These are phyloP conservation scores for Genyomyrus donnyi DNA, from an alignment of 2,113 vertebrate genomes.

Conservation along the genomic window DNA sequence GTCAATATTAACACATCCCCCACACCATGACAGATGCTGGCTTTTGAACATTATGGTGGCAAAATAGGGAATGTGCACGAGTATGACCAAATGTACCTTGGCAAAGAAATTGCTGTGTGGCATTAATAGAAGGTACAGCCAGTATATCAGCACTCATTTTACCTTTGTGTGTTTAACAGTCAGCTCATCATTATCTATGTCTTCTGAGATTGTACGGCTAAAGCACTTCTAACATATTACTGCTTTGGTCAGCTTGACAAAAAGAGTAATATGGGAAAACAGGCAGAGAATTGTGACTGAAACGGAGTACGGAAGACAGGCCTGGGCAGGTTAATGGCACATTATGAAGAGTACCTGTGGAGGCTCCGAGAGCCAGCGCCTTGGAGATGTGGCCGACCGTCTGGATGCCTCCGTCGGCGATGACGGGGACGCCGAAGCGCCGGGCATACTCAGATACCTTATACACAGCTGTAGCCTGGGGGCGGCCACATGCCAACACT, in stretches of 20 bases:
- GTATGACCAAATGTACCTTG: neutral
- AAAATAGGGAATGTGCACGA: neutral
- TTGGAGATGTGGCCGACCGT: slow-evolving; percentile 89
- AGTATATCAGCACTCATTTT: neutral
- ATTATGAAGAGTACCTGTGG: slow-evolving; percentile 73
- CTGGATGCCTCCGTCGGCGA: slow-evolving; percentile 92
- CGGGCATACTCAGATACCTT: slow-evolving; percentile 93
- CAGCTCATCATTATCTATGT: neutral
- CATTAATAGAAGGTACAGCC: neutral
- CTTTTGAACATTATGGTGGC: neutral
- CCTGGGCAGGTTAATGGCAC: neutral
- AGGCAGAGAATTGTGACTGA: neutral
- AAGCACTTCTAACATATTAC: neutral
- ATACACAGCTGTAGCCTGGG: slow-evolving; percentile 94
- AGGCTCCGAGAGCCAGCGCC: slow-evolving; percentile 86
- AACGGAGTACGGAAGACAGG: neutral
- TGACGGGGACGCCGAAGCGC: slow-evolving; percentile 86
- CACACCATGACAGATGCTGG: neutral
- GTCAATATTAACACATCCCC: neutral
- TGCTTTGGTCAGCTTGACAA: neutral
- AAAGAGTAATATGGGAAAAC: neutral
- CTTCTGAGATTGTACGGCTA: neutral
- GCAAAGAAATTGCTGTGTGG: neutral
- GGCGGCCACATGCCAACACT: slow-evolving; percentile 92
- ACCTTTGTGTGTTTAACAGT: neutral